Evolutionary conservation across 2,797 vertebrate species (phyloP), one percentile per base, ranked within the genome.

Genomic region (Mastacembelus armatus): DNA sequence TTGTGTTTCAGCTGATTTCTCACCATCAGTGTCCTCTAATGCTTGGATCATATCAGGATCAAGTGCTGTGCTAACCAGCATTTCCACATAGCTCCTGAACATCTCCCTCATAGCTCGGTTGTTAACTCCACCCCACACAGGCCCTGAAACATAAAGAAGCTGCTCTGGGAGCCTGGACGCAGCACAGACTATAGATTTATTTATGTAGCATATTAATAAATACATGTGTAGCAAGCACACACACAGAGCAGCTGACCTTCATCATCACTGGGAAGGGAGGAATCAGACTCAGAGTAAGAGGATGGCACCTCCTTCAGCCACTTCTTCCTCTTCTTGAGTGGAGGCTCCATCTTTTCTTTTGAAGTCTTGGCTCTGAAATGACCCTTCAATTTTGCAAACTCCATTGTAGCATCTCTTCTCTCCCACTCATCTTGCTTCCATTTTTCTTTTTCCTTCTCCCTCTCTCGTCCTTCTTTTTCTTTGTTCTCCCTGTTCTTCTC

Each of bases 21-120:
- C 79, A 96, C 96, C 96, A 1, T 96, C 94, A 0, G 96, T 97
- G 90, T 96, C 95, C 84, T 96, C 95, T 78, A 97, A 89, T 10
- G 95, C 95, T 75, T 96, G 95, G 75, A 96, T 97, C 96, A 97
- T 97, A 81, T 96, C 96, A 0, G 96, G 95, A 85, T 97, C 96
- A 0, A 97, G 93, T 0, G 96, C 96, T 0, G 96, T 96, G 89
- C 96, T 97, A 84, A 97, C 95, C 81, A 97, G 70, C 95, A 97
- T 96, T 87, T 97, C 96, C 77, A 97, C 95, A 0, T 97, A 97
- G 88, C 96, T 97, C 72, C 95, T 93, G 90, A 95, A 97, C 95
- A 96, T 96, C 87, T 96, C 96, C 49, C 94, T 92, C 95, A 96
- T 96, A 0, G 93, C 95, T 44, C 96, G 91, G 0, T 92, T 95